phyloP scores from a whole-genome alignment of 2,888 invertebrate species.

The Drosophila kambysellisi region DNA sequence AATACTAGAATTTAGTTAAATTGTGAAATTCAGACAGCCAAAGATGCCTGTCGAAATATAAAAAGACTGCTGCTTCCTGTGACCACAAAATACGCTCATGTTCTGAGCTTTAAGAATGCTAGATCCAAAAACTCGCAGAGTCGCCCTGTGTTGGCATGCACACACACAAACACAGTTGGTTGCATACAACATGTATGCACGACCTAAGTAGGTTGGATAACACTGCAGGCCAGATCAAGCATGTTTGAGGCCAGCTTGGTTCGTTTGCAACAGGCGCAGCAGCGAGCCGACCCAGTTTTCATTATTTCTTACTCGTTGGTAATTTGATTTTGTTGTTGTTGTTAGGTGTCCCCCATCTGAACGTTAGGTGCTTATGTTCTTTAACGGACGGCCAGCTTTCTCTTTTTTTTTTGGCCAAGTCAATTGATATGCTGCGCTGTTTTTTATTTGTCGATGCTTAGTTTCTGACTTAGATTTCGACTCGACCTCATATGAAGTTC shows the following conservation, averaged over 20 bases:
- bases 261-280: conserved; percentile 33
- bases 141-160: conserved; percentile 16
- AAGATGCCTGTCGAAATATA: conserved; percentile 54
- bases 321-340: conserved; percentile 44
- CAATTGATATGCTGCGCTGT: conserved; percentile 71
- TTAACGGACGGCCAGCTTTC: conserved; percentile 67
- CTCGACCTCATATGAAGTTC: conserved; percentile 45
- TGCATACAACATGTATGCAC: conserved; percentile 3
- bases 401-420: conserved; percentile 73
- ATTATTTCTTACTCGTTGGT: conserved; percentile 61
- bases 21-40: conserved; percentile 20
- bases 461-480: conserved; percentile 28
- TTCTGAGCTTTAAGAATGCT: conserved; percentile 29
- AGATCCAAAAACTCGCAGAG: conserved; percentile 13
- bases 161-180: neutral
- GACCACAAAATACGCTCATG: conserved; percentile 15
- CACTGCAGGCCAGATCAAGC: conserved; percentile 28
- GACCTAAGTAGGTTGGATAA: conserved; percentile 11
- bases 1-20: conserved; percentile 1
- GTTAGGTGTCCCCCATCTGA: conserved; percentile 54
- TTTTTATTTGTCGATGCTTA: conserved; percentile 34
- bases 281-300: conserved; percentile 73
- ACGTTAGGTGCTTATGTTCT: conserved; percentile 69
- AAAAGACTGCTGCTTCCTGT: conserved; percentile 52
- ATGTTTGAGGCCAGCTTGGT: conserved; percentile 33